Evolutionary conservation across 2,113 vertebrate genomes (phyloP).

Genomic region (Sphaerodactylus townsendi): DNA sequence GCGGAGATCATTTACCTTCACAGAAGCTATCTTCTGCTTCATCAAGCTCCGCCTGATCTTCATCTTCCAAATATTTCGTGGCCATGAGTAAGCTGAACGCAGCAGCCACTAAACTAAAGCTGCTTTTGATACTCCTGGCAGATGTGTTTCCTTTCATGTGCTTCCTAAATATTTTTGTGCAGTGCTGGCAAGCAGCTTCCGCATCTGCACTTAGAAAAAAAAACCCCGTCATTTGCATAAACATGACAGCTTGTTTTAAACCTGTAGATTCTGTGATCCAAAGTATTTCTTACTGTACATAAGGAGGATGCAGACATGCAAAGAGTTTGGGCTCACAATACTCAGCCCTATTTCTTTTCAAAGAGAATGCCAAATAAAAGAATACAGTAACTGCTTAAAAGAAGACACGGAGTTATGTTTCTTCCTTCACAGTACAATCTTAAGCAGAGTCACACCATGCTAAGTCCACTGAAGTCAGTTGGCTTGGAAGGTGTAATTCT

Average conservation of each 20-base stretch:
- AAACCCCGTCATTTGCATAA: conserved; percentile 60
- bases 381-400: conserved; percentile 7
- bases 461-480: too few species aligned
- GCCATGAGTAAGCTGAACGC: not conserved
- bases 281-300: conserved; percentile 29
- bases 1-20: conserved; percentile 75
- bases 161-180: conserved; percentile 56
- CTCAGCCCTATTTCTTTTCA: not conserved
- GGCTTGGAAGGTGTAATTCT: too few species aligned
- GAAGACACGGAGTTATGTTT: conserved; percentile 14
- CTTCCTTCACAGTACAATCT: not conserved
- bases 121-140: conserved; percentile 3
- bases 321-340: conserved; percentile 11
- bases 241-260: conserved; percentile 6
- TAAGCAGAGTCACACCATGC: too few species aligned
- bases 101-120: conserved; percentile 13
- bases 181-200: conserved; percentile 9
- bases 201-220: conserved; percentile 47
- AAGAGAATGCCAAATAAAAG: not conserved
- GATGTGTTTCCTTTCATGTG: conserved; percentile 55
- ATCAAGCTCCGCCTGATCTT: conserved; percentile 36
- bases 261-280: conserved; percentile 24
- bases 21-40: conserved; percentile 76
- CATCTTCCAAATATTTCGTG: conserved; percentile 66
- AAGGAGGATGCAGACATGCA: conserved; percentile 17